Base-by-base conservation (phyloP, 2,113 vertebrate genomes). In the Eira barbara region DNA sequence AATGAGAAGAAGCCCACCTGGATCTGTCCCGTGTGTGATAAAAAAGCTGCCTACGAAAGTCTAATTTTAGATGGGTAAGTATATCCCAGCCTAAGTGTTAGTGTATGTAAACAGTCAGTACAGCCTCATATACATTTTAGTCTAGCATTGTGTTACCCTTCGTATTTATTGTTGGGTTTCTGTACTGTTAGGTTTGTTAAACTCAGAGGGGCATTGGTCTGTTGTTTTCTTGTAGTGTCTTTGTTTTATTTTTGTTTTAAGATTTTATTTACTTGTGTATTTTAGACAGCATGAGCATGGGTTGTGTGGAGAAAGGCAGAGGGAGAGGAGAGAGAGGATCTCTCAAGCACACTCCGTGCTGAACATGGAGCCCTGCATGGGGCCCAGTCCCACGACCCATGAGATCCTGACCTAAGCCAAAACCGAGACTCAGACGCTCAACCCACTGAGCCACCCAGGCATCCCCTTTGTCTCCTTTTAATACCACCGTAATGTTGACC, bases 1-100 rank as follows among this genome's bases (percentile, higher is more conserved):
- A 99, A 99, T 93, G 99, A 99, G 91, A 99, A 99, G 98, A 99
- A 99, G 67, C 99, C 99, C 52, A 99, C 99, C 18, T 99, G 99
- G 99, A 99, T 99, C 97, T 99, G 99, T 98, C 99, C 99, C 29
- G 99, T 99, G 67, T 99, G 99, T 96, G 99, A 99, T 98, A 99
- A 99, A 98, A 99, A 99, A 97, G 99, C 99, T 95, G 98, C 99
- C 25, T 99, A 99, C 0, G 99, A 99, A 94, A 99, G 99, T 97
- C 98, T 99, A 2, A 99, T 99, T 97, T 98, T 99, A 57, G 99
- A 99, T 87, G 99, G 99, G 99, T 99, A 92, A 98, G 99, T 86
- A 47, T 61, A 57, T 67, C 21, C 21, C 80, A 27, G 14, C 42
- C 14, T 67, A 91, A n/a, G 2, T 89, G 4, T 39, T 82, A 57